phyloP scores from a whole-genome alignment of 1,140 invertebrate genomes.

The Cherax quadricarinatus region DNA sequence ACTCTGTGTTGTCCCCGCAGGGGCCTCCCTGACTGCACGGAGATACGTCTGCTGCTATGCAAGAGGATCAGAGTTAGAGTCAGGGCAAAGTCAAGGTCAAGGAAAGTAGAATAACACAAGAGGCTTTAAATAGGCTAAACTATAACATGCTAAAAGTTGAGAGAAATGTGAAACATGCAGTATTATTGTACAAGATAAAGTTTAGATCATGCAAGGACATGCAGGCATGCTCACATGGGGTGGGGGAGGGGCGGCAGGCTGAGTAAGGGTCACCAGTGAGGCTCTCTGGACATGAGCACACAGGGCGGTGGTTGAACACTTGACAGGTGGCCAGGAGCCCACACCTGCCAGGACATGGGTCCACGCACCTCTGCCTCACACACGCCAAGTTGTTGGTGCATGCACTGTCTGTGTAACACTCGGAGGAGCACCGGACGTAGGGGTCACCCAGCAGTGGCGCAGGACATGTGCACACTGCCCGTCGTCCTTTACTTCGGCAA shows the following conservation, averaged over 20 bases:
- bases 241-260: conserved; percentile 80
- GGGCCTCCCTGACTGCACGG: conserved; percentile 81
- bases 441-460: conserved; percentile 76
- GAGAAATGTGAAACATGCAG: not conserved
- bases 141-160: not conserved
- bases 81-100: not conserved
- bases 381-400: conserved; percentile 84
- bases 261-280: conserved; percentile 86
- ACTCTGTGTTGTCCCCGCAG: conserved; percentile 65
- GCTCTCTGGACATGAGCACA: conserved; percentile 83
- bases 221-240: conserved; percentile 88
- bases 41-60: conserved; percentile 31
- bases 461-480: conserved; percentile 84
- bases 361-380: conserved; percentile 80
- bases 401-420: conserved; percentile 79
- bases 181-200: conserved; percentile 5
- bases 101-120: not conserved
- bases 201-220: conserved; percentile 78
- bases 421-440: conserved; percentile 74
- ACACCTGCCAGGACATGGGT: conserved; percentile 79
- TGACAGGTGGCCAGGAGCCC: conserved; percentile 84
- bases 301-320: conserved; percentile 84
- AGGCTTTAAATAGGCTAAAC: not conserved
- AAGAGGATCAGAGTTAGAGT: not conserved
- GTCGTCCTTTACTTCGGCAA: conserved; percentile 76